Evolutionary conservation across 2,113 vertebrate genomes (phyloP).

Genomic region (Psilopsiagon aymara): DNA sequence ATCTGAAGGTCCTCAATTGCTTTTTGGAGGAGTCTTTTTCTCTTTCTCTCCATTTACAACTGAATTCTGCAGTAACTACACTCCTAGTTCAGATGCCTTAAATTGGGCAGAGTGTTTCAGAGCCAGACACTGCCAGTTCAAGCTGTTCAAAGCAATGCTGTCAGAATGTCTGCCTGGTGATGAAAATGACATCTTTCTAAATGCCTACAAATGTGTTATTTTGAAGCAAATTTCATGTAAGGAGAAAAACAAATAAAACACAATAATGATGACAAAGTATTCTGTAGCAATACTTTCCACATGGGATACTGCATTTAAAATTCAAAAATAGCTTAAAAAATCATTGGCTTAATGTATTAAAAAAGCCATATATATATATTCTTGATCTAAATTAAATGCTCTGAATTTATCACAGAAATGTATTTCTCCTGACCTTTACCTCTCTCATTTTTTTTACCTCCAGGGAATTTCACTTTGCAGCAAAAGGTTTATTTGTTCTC

Average conservation of each 20-base stretch:
- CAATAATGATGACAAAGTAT: background rate
- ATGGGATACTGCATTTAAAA: background rate
- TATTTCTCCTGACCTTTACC: background rate
- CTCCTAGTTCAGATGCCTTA: background rate
- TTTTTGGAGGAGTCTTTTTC: background rate
- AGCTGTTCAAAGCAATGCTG: background rate
- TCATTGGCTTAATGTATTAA: background rate
- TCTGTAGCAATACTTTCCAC: background rate
- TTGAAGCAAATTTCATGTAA: background rate
- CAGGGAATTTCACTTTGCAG: background rate
- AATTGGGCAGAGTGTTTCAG: background rate
- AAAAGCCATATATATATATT: background rate
- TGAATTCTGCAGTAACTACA: background rate
- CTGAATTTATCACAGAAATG: background rate
- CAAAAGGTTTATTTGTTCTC: background rate
- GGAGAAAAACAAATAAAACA: background rate
- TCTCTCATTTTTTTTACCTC: background rate
- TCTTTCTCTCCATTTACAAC: background rate
- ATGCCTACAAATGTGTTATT: background rate
- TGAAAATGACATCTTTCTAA: background rate
- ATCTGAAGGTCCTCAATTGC: background rate
- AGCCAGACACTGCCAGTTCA: background rate
- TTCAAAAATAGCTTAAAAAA: background rate
- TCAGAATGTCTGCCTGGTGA: background rate
- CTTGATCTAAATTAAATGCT: background rate